phyloP scores from a whole-genome alignment of 2,888 invertebrate genomes.

The Neoascia interrupta region DNA sequence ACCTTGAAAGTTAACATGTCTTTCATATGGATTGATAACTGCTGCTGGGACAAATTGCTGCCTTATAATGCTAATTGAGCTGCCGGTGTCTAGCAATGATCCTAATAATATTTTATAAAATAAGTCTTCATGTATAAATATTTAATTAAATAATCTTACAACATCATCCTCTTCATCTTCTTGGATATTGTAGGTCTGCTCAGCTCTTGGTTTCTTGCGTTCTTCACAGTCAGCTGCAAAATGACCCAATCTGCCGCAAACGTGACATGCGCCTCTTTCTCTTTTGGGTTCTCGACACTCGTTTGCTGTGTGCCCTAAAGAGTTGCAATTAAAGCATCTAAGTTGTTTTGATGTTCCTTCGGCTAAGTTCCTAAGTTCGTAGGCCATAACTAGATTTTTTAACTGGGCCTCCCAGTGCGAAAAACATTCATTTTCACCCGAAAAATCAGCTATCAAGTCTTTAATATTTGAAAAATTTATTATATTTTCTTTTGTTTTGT shows the following conservation, averaged over 20 bases:
- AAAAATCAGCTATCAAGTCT: background rate
- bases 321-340: conserved; percentile 26
- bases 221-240: conserved; percentile 5
- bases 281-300: conserved; percentile 20
- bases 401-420: background rate
- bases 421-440: background rate
- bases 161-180: conserved; percentile 2
- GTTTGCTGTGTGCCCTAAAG: conserved; percentile 25
- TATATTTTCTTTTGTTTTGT: background rate
- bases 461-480: background rate
- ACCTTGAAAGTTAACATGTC: background rate
- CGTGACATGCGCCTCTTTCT: conserved; percentile 31
- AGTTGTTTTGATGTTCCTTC: too few relatives aligned
- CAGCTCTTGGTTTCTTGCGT: background rate
- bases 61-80: conserved; percentile 4
- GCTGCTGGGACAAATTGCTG: background rate
- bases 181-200: background rate
- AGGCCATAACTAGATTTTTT: background rate
- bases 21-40: background rate
- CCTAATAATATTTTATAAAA: conserved; percentile 5
- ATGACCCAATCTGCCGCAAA: conserved; percentile 24
- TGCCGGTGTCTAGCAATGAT: conserved; percentile 13
- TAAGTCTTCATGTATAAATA: background rate
- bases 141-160: conserved; percentile 4
- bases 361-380: too few relatives aligned